Conservation (phyloP, 2,797 vertebrate genomes). For the Sphenodon punctatus region DNA sequence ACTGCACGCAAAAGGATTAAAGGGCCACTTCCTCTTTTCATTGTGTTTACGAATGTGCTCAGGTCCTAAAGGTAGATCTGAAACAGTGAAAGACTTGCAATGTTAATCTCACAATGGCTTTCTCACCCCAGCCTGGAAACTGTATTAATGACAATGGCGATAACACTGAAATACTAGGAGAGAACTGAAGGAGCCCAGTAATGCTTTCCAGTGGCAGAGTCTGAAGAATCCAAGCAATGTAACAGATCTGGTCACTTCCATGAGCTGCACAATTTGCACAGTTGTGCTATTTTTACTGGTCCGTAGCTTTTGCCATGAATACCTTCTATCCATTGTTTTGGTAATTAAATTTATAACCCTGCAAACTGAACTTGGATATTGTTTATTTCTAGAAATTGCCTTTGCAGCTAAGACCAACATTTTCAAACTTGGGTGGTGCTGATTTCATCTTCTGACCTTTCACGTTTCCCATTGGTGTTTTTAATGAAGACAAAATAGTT, state of each 20-base stretch:
- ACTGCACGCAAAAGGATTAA: slow-evolving; percentile 47
- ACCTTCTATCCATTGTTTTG: slow-evolving; percentile 44
- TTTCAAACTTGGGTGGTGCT: slow-evolving; percentile 23
- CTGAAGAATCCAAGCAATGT: background rate
- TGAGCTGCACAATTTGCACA: slow-evolving; percentile 14
- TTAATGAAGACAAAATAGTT: too few species aligned
- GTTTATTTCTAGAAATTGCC: slow-evolving; percentile 42
- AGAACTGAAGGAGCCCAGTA: slow-evolving; percentile 37
- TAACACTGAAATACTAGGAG: slow-evolving; percentile 17
- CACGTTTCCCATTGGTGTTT: too few species aligned
- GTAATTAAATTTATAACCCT: slow-evolving; percentile 43
- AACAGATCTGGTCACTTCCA: background rate
- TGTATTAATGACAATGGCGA: slow-evolving; percentile 41
- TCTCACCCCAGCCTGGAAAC: slow-evolving; percentile 32
- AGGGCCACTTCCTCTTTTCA: slow-evolving; percentile 28
- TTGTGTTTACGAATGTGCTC: slow-evolving; percentile 50
- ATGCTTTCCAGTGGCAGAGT: background rate
- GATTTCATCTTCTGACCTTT: too few species aligned
- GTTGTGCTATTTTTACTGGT: slow-evolving; percentile 24
- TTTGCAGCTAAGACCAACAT: background rate
- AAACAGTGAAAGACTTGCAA: background rate
- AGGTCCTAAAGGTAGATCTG: slow-evolving; percentile 14
- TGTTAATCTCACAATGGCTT: slow-evolving; percentile 52
- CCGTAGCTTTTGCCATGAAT: slow-evolving; percentile 23
- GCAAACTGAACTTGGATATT: slow-evolving; percentile 16